Evolutionary conservation across 1,140 invertebrate species (phyloP).

Genomic region (Artemia franciscana): DNA sequence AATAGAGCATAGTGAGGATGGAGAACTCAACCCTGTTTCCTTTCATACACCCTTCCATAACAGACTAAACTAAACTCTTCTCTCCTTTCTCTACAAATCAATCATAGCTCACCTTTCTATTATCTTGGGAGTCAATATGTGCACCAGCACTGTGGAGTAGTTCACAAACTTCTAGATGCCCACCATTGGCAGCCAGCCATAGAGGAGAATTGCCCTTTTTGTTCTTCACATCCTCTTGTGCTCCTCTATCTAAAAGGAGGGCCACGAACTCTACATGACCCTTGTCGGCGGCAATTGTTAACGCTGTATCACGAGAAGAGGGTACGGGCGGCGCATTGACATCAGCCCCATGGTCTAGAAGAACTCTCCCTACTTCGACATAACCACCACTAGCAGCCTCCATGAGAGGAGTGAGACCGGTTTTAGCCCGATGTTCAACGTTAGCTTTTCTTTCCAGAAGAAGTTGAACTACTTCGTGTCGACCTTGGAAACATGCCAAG

Average conservation of each 20-base stretch:
- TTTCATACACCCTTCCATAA: no score
- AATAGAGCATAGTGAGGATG: no score
- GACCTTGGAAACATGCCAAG: constrained; percentile 94
- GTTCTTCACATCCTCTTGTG: constrained; percentile 89
- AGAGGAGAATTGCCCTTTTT: constrained; percentile 97
- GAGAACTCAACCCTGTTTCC: no score
- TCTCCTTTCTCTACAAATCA: constrained; percentile 5
- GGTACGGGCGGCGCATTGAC: constrained; percentile 96
- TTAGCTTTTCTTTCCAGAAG: constrained; percentile 90
- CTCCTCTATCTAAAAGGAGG: constrained; percentile 35
- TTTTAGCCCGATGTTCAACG: constrained; percentile 96
- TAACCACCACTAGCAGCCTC: constrained; percentile 97
- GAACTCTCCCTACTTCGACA: constrained; percentile 84
- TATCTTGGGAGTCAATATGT: constrained; percentile 93
- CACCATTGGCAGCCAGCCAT: constrained; percentile 92
- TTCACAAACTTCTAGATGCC: constrained; percentile 87
- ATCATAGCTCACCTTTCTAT: constrained; percentile 28
- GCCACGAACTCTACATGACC: constrained; percentile 94
- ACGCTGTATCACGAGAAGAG: constrained; percentile 84
- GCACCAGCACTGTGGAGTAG: constrained; percentile 65
- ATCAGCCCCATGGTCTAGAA: constrained; percentile 89
- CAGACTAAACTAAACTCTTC: not conserved
- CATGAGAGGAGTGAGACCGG: constrained; percentile 93
- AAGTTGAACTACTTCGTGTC: constrained; percentile 89
- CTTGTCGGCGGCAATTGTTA: constrained; percentile 97